A percentile compares a stretch with the other conserved stretches of the same genome.
Evolutionary conservation across 2,113 vertebrate genomes (phyloP).

Genomic region (Neomonachus schauinslandi): DNA sequence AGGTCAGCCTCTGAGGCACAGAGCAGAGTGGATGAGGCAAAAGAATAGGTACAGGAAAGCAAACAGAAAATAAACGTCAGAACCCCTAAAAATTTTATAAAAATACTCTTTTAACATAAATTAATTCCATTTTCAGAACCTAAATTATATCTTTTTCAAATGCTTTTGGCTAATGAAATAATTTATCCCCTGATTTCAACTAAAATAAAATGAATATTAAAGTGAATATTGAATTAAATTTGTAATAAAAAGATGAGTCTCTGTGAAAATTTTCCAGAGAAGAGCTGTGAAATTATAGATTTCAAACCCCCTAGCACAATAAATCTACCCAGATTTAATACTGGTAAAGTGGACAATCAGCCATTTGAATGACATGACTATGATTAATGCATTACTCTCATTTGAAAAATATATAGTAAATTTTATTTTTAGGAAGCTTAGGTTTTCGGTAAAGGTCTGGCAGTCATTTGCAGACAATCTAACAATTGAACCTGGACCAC

Average conservation of each 20-base stretch:
- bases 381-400: neutral
- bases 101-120: conserved; percentile 40
- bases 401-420: neutral
- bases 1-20: neutral
- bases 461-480: neutral
- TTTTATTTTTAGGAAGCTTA: conserved; percentile 37
- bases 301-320: neutral
- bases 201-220: conserved; percentile 60
- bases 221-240: conserved; percentile 36
- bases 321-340: conserved; percentile 21
- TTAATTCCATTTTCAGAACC: conserved; percentile 40
- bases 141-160: neutral
- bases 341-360: neutral
- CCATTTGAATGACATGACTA: neutral
- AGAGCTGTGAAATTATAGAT: conserved; percentile 21
- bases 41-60: neutral
- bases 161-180: conserved; percentile 61
- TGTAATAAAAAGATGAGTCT: neutral
- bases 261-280: neutral
- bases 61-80: neutral
- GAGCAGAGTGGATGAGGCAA: neutral
- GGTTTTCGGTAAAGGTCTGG: neutral
- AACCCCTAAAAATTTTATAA: neutral
- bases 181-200: conserved; percentile 55
- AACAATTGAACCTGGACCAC: neutral